Base-by-base conservation (phyloP, 1,140 invertebrate genomes). In the Chelonus insularis region DNA sequence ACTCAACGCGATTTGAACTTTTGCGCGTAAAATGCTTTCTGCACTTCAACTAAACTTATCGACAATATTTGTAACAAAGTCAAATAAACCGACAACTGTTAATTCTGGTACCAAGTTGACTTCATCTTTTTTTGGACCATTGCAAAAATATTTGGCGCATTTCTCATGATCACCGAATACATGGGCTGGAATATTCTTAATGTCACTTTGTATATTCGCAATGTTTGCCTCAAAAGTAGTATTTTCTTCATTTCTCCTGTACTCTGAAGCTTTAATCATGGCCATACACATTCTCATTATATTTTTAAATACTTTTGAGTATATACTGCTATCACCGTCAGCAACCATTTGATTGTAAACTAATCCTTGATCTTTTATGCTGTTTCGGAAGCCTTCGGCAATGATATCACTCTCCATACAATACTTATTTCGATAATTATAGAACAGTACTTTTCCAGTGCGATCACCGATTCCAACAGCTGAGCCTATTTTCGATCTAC, bases 331-430 rank as follows among this genome's bases (percentile, higher is more conserved):
- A 47, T 77, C 76, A 1, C 73, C 75, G 65, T 79, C 77, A 8
- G 68, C 66, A 34, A 78, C 70, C 1, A 78, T 11, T 21, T 55
- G 60, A 8, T 57, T 62, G 51, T 76, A 77, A 29, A 71, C 70
- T 0, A 75, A 12, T 11, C 66, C 68, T 52, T 76, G 62, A 58
- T 64, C 65, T 23, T 68, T 48, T 60, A 68, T 25, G 21, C 74
- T 72, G 51, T 47, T 4, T 63, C 66, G 25, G 64, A 77, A 75
- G 32, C 80, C 69, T 70, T 77, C 63, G 60, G 75, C 55, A 25
- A 83, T 71, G 7, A 76, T 74, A 52, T 72, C 68, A 9, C 69
- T 16, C 61, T 84, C 80, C 79, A 83, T 83, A 60, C 77, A 79
- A 52, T 67, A 70, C 59, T 69, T 76, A 59, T 74, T 73, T 21